Conservation (phyloP, 1,140 invertebrate genomes). For the Drosophila nigrodunni region DNA sequence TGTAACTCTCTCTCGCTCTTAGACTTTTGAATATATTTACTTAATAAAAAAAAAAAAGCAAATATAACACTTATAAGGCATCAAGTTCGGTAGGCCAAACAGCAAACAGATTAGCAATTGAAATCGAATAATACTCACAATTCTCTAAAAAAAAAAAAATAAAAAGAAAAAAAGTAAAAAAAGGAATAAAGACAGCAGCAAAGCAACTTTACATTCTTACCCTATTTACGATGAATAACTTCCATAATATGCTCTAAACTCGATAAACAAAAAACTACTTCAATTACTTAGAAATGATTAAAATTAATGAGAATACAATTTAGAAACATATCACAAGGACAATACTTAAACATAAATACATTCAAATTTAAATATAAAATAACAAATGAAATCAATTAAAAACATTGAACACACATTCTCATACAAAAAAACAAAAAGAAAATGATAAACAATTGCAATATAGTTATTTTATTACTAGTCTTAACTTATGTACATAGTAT, state of each 20-base stretch:
- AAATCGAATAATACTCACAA: slow-evolving; percentile 52
- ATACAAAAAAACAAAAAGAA: slow-evolving; percentile 59
- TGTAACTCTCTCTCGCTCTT: slow-evolving; percentile 71
- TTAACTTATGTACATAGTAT: slow-evolving; percentile 67
- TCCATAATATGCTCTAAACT: slow-evolving; percentile 81
- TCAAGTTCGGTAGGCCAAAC: slow-evolving; percentile 46
- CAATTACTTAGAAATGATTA: slow-evolving; percentile 83
- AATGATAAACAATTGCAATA: slow-evolving; percentile 62
- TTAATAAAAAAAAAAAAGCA: slow-evolving; percentile 21
- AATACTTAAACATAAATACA: slow-evolving; percentile 83
- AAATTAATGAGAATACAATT: slow-evolving; percentile 82
- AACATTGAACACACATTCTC: slow-evolving; percentile 55
- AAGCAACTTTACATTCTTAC: slow-evolving; percentile 77
- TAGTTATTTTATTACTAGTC: slow-evolving; percentile 81
- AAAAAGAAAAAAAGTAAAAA: too few relatives aligned
- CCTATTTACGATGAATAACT: slow-evolving; percentile 78
- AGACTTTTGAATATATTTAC: slow-evolving; percentile 67
- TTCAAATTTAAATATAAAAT: slow-evolving; percentile 63
- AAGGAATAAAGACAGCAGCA: slow-evolving; percentile 36
- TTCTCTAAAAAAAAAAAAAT: slow-evolving; percentile 33
- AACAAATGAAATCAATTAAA: slow-evolving; percentile 44
- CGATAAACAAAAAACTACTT: slow-evolving; percentile 80
- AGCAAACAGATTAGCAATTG: slow-evolving; percentile 42
- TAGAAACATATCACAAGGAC: slow-evolving; percentile 84
- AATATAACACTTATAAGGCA: slow-evolving; percentile 26